These are phyloP conservation scores for Engystomops pustulosus DNA, from an alignment of 2,113 vertebrate genomes.

Conservation along the genomic window DNA sequence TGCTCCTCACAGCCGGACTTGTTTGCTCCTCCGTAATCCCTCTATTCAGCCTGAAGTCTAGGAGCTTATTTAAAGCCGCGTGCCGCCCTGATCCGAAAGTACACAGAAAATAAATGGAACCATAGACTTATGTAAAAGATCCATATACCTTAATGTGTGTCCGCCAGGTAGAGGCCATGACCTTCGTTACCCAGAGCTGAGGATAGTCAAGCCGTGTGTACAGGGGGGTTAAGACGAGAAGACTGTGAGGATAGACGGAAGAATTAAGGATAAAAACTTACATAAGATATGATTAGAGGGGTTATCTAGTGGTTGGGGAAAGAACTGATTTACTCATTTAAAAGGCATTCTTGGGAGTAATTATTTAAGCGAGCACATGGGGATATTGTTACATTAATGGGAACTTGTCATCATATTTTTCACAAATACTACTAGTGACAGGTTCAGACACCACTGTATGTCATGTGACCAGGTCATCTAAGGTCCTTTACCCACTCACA, in stretches of 20 bases:
- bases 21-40: conserved; percentile 54
- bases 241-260: not conserved
- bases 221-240: not conserved
- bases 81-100: conserved; percentile 35
- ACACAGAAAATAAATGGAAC: conserved; percentile 8
- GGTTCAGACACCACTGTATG: no score
- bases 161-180: not conserved
- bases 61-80: conserved; percentile 56
- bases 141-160: not conserved
- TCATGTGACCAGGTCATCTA: no score
- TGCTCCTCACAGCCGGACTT: conserved; percentile 54
- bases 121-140: not conserved
- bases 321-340: no score
- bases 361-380: no score
- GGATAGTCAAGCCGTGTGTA: not conserved
- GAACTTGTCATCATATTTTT: no score
- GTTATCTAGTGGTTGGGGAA: no score
- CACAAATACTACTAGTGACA: no score
- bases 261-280: no score
- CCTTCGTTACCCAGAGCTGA: not conserved
- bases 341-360: no score
- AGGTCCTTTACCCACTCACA: no score
- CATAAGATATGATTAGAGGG: no score
- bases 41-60: conserved; percentile 49
- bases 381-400: no score